A percentile compares a stretch with the other conserved stretches of the same genome.
Conservation (phyloP, 1,140 invertebrate species). For the Probaryconus sp. region DNA sequence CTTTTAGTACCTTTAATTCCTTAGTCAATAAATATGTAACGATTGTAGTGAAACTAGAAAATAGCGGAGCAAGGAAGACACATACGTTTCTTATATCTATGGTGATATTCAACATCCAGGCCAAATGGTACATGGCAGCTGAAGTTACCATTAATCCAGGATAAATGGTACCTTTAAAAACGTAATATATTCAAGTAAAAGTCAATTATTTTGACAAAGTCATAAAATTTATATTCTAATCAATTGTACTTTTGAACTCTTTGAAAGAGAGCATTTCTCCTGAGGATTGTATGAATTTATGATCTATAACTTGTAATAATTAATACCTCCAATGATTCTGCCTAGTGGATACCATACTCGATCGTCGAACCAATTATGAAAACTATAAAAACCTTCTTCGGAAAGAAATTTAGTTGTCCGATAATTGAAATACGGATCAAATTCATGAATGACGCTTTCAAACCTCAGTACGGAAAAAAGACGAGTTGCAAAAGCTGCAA, state of each 20-base stretch:
- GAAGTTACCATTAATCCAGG: constrained; percentile 99
- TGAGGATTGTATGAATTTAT: too few relatives aligned
- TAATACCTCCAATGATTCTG: constrained; percentile 93
- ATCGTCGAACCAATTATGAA: constrained; percentile 99
- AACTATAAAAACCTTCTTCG: constrained; percentile 98
- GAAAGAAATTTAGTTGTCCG: constrained; percentile 95
- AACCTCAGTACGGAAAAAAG: constrained; percentile 98
- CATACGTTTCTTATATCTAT: constrained; percentile 98
- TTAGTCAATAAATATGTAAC: constrained; percentile 97
- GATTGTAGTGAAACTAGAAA: constrained; percentile 97
- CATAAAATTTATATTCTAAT: too few relatives aligned
- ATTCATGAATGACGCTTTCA: constrained; percentile 99
- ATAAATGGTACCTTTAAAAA: constrained; percentile 91
- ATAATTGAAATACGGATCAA: constrained; percentile 99
- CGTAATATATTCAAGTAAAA: neutral
- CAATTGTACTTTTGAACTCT: too few relatives aligned
- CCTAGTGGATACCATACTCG: constrained; percentile 98
- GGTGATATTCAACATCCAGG: constrained; percentile 94
- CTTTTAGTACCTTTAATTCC: constrained; percentile 88
- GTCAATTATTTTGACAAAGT: too few relatives aligned
- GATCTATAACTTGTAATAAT: constrained; percentile 2
- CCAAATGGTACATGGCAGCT: constrained; percentile 91
- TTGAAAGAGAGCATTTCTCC: too few relatives aligned
- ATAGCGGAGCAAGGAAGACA: constrained; percentile 97
- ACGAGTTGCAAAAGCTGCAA: constrained; percentile 95